Conservation (phyloP, 2,113 vertebrate genomes). For the Centrocercus urophasianus region DNA sequence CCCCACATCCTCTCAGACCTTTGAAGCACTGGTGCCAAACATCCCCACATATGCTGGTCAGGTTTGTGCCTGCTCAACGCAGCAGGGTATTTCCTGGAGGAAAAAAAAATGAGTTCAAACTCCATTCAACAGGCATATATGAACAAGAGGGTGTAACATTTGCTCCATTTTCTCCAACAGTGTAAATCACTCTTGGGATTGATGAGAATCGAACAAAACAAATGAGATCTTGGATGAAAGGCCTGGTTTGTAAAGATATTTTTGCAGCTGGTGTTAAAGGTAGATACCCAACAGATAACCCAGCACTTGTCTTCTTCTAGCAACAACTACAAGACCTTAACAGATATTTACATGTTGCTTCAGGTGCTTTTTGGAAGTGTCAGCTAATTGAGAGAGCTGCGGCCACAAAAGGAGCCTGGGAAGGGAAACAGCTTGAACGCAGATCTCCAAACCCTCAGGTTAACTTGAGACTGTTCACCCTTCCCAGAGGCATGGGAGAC, state of each 20-base stretch:
- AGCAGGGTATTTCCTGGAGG: conserved; percentile 25
- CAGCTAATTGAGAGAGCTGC: neutral
- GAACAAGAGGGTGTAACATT: neutral
- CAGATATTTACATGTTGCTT: neutral
- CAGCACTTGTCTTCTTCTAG: neutral
- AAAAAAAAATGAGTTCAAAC: neutral
- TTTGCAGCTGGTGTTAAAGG: neutral
- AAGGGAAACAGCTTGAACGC: neutral
- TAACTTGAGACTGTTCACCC: neutral
- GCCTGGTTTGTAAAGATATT: neutral
- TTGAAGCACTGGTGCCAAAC: neutral
- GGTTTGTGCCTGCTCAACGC: conserved; percentile 27
- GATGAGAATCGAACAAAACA: neutral
- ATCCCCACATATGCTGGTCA: neutral
- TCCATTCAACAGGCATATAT: neutral
- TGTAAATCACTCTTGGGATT: neutral
- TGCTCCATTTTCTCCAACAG: neutral
- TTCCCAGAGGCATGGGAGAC: neutral
- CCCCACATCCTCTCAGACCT: neutral
- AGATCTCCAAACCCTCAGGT: neutral
- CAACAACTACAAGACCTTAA: neutral
- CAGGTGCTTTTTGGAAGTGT: neutral
- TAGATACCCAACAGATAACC: neutral
- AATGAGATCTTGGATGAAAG: neutral
- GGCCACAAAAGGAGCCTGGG: neutral